Evolutionary conservation across 2,888 invertebrate species (phyloP).

Genomic region (Hypolimnas misippus): DNA sequence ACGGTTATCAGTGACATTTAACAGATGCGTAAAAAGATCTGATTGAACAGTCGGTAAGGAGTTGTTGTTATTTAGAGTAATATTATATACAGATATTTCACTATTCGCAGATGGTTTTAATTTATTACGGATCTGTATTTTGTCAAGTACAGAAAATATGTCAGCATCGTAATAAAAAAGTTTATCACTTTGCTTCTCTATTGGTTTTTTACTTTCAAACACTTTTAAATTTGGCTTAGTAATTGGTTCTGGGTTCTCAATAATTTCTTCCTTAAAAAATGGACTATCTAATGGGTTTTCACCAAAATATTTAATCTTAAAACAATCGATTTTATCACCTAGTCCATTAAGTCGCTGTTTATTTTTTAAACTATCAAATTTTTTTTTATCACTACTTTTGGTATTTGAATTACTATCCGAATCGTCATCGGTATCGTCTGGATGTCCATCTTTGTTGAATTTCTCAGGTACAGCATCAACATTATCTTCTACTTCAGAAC

Average conservation of each 20-base stretch:
- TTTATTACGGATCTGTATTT: constrained; percentile 21
- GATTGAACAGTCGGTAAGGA: constrained; percentile 19
- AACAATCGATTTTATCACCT: constrained; percentile 90
- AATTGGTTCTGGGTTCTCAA: constrained; percentile 76
- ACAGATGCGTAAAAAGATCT: background rate
- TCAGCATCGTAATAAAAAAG: constrained; percentile 25
- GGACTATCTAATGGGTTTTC: constrained; percentile 90
- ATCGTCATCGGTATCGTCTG: constrained; percentile 46
- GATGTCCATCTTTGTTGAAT: constrained; percentile 63
- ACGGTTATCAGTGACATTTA: background rate
- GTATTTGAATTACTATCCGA: constrained; percentile 39
- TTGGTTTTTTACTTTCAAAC: constrained; percentile 43
- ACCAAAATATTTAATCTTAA: constrained; percentile 90
- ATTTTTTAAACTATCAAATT: constrained; percentile 59
- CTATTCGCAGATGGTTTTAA: constrained; percentile 7
- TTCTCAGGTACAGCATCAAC: constrained; percentile 83
- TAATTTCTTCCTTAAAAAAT: constrained; percentile 85
- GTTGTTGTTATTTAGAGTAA: background rate
- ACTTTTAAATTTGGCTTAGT: constrained; percentile 50
- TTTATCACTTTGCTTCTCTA: background rate
- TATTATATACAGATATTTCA: background rate
- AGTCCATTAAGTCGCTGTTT: constrained; percentile 84
- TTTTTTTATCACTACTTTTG: constrained; percentile 50
- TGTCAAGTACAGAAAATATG: constrained; percentile 27
- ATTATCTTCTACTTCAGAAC: constrained; percentile 81